A percentile compares a stretch with the other conserved stretches of the same genome.
phyloP scores from a whole-genome alignment of 2,888 invertebrate genomes.

The Chrysolina americana region DNA sequence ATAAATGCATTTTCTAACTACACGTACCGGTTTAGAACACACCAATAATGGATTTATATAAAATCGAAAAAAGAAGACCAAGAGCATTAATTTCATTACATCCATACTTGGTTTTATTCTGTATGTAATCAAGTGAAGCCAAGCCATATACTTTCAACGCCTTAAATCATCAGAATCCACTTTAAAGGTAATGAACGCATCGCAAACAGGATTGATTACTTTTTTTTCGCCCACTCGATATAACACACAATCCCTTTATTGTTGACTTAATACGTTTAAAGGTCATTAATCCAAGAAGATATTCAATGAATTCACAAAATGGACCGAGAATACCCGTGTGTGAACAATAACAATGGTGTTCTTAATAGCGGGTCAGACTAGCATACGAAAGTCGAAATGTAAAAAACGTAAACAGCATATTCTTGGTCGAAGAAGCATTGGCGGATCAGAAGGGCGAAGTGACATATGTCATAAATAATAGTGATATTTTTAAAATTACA shows the following conservation, averaged over 20 bases:
- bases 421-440: conserved; percentile 1
- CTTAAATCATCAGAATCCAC: conserved; percentile 42
- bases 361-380: not conserved
- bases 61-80: conserved; percentile 32
- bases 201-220: conserved; percentile 44
- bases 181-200: conserved; percentile 42
- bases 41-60: conserved; percentile 22
- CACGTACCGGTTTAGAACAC: conserved; percentile 16
- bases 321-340: conserved; percentile 2
- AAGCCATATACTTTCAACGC: conserved; percentile 39
- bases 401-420: conserved; percentile 14
- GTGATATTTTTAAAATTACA: too few relatives aligned
- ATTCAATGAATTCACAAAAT: conserved; percentile 19
- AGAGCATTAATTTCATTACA: conserved; percentile 40
- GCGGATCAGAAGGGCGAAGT: not conserved
- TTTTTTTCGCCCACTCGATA: conserved; percentile 34
- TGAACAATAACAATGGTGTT: conserved; percentile 20
- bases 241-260: conserved; percentile 42
- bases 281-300: conserved; percentile 38
- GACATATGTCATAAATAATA: too few relatives aligned
- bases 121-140: conserved; percentile 40
- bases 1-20: conserved; percentile 17
- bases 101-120: conserved; percentile 39
- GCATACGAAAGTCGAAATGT: conserved; percentile 14
- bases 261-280: conserved; percentile 44